A percentile compares a stretch with the other conserved stretches of the same genome.
These are phyloP conservation scores for Aplidium turbinatum DNA, from an alignment of 23 tunicate genomes.

Conservation along the genomic window DNA sequence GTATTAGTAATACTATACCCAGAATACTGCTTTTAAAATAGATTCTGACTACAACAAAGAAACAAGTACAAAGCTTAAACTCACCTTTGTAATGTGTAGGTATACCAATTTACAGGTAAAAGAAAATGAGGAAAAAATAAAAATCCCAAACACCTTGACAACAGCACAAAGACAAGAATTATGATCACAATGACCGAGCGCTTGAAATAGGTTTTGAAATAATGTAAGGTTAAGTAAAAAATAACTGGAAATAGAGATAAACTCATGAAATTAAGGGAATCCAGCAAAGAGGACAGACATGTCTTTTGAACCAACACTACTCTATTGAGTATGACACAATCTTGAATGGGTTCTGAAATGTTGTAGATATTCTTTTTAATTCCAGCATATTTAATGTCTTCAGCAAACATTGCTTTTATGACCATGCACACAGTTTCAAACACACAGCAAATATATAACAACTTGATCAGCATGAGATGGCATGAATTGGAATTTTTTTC, in stretches of 20 bases:
- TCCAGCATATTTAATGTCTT: not conserved
- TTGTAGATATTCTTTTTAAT: conserved; percentile 1
- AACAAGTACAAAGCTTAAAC: too few species aligned
- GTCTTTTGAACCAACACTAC: conserved; percentile 2
- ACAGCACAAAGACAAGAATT: conserved; percentile 12
- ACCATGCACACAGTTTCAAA: conserved; percentile 19
- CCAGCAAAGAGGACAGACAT: conserved; percentile 13
- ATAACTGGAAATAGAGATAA: conserved; percentile 15
- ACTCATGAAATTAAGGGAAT: conserved; percentile 14
- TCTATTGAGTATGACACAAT: not conserved
- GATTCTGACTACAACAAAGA: too few species aligned
- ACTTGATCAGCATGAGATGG: conserved; percentile 4
- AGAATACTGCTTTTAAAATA: too few species aligned
- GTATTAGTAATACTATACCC: too few species aligned
- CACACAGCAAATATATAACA: conserved; percentile 21
- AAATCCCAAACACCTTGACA: conserved; percentile 52
- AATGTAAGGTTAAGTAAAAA: conserved; percentile 17
- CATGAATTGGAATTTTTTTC: too few species aligned
- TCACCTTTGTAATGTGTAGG: too few species aligned
- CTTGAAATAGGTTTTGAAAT: conserved; percentile 2
- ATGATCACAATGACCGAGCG: not conserved
- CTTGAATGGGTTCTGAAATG: not conserved
- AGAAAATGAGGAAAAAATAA: conserved; percentile 27
- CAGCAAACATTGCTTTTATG: not conserved
- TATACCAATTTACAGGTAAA: too few species aligned